These are phyloP conservation scores for Tetranychus piercei DNA, from an alignment of 2,888 invertebrate genomes.

Conservation along the genomic window DNA sequence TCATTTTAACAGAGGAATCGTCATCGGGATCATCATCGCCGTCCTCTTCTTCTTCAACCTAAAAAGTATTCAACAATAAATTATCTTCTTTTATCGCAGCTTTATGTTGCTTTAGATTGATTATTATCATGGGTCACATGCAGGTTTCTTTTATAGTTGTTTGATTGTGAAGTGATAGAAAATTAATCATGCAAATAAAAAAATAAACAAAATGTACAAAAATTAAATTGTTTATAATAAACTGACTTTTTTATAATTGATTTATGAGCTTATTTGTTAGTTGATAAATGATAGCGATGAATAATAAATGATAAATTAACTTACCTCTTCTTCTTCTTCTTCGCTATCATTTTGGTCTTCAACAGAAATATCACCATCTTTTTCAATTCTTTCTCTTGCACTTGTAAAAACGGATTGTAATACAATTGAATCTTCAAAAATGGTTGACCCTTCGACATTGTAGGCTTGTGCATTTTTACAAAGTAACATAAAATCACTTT, in stretches of 20 bases:
- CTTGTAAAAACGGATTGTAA: conserved; percentile 46
- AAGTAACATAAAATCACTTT: conserved; percentile 70
- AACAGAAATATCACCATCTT: conserved; percentile 23
- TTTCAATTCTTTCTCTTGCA: conserved; percentile 35
- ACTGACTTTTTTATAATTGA: neutral
- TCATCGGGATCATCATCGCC: conserved; percentile 23
- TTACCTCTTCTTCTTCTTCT: conserved; percentile 19
- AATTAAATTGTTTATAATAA: conserved; percentile 8
- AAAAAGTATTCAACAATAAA: neutral
- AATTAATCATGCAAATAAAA: too few species aligned
- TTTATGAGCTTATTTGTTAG: too few species aligned
- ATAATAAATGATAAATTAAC: conserved; percentile 9
- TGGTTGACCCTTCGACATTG: conserved; percentile 85
- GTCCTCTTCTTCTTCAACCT: conserved; percentile 21
- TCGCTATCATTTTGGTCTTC: conserved; percentile 20
- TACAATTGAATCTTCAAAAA: conserved; percentile 88
- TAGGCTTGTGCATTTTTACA: conserved; percentile 94
- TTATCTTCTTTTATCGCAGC: neutral
- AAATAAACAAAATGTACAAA: too few species aligned
- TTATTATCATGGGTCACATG: too few species aligned
- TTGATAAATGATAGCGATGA: neutral
- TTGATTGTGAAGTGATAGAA: too few species aligned
- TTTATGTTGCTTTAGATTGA: too few species aligned
- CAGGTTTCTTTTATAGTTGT: too few species aligned
- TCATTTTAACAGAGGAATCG: conserved; percentile 18